Evolutionary conservation across 2,113 vertebrate genomes (phyloP).

Genomic region (Megaleporinus macrocephalus): DNA sequence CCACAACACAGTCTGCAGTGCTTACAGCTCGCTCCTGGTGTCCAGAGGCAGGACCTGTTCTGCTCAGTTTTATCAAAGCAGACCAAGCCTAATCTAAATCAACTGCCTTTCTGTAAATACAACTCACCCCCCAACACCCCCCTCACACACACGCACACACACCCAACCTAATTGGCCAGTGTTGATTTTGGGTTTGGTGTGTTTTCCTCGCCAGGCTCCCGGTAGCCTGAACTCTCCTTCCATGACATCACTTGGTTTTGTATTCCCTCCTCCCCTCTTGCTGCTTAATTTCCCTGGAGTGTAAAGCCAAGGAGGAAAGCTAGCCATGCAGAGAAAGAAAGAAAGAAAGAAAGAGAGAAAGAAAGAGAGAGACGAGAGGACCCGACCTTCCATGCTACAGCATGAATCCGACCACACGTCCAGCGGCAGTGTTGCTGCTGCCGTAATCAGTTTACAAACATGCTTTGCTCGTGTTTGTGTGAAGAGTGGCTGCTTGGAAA

Average conservation of each 20-base stretch:
- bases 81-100: conserved; percentile 28
- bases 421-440: background rate
- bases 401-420: background rate
- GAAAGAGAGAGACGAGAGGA: conserved; percentile 33
- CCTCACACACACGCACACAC: no score
- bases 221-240: conserved; percentile 63
- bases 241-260: conserved; percentile 73
- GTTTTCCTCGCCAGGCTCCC: conserved; percentile 58
- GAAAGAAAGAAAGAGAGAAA: conserved; percentile 53
- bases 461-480: background rate
- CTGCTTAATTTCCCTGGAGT: conserved; percentile 65
- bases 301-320: conserved; percentile 39
- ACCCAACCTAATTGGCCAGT: conserved; percentile 58
- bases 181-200: conserved; percentile 65
- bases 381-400: background rate
- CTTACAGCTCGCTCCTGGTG: background rate
- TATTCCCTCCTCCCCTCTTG: conserved; percentile 65
- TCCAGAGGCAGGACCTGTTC: background rate
- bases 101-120: conserved; percentile 65
- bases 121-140: conserved; percentile 52
- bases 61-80: conserved; percentile 19
- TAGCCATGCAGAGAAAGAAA: conserved; percentile 49
- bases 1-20: background rate
- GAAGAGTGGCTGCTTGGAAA: background rate
- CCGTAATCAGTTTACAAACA: background rate